A percentile compares a stretch with the other conserved stretches of the same genome.
Conservation (phyloP, 2,888 invertebrate species). For the Trichopria drosophilae region DNA sequence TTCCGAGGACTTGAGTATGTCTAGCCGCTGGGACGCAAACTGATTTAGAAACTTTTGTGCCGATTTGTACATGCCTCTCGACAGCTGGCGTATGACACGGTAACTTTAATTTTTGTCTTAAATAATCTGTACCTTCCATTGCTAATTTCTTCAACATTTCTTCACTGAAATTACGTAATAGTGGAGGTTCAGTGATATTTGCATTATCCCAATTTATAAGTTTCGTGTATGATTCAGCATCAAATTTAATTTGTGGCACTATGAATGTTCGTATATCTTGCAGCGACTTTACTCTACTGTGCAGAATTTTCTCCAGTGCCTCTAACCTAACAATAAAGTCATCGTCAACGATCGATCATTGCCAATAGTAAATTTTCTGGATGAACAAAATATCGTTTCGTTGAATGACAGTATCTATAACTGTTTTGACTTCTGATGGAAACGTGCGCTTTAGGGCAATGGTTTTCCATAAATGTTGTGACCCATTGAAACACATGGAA, state of each 20-base stretch:
- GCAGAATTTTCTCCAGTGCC: constrained; percentile 8
- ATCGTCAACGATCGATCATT: constrained; percentile 25
- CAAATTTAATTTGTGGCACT: constrained; percentile 7
- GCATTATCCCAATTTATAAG: constrained; percentile 4
- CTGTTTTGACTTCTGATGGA: constrained; percentile 22
- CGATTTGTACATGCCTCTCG: constrained; percentile 1
- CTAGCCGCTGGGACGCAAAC: too few species aligned
- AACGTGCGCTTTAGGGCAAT: constrained; percentile 9
- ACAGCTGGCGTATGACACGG: constrained; percentile 11
- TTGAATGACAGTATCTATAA: constrained; percentile 20
- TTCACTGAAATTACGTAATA: neutral
- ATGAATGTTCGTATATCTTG: constrained; percentile 2
- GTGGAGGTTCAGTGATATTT: constrained; percentile 6
- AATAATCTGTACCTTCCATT: neutral
- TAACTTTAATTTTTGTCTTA: neutral
- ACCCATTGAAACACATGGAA: constrained; percentile 10
- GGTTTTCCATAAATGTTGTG: constrained; percentile 7
- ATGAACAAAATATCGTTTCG: constrained; percentile 24
- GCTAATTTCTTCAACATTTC: constrained; percentile 1
- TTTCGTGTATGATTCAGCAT: constrained; percentile 5
- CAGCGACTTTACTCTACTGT: constrained; percentile 2
- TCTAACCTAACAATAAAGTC: constrained; percentile 7
- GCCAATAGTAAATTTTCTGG: constrained; percentile 21
- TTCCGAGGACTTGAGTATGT: too few species aligned
- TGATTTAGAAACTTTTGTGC: constrained; percentile 2